These are phyloP conservation scores for Caenorhabditis sp. DNA, from an alignment of 2,888 invertebrate species.

Conservation along the genomic window DNA sequence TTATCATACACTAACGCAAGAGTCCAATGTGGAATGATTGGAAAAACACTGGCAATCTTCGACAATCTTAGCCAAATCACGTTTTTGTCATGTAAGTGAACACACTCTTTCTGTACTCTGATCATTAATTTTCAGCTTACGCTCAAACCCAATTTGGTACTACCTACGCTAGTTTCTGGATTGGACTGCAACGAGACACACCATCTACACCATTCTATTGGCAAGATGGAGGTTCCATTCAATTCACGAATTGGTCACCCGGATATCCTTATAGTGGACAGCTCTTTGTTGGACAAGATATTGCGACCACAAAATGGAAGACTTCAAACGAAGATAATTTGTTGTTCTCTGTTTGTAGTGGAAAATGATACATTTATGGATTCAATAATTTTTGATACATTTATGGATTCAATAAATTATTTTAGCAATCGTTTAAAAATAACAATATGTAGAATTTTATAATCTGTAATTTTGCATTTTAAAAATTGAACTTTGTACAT, in stretches of 20 bases:
- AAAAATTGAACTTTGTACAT: no score
- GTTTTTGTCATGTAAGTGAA: not conserved
- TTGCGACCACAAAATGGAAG: conserved; percentile 22
- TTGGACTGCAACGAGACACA: conserved; percentile 13
- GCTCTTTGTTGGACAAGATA: conserved; percentile 16
- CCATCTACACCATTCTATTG: conserved; percentile 19
- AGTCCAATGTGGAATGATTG: not conserved
- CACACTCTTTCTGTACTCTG: no score
- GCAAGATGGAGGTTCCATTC: conserved; percentile 8
- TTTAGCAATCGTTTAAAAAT: no score
- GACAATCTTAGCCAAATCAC: not conserved
- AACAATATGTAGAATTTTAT: no score
- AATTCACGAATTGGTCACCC: conserved; percentile 21
- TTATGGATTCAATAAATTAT: no score
- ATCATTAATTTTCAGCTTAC: conserved; percentile 23
- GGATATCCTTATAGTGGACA: conserved; percentile 26
- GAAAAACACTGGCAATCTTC: not conserved
- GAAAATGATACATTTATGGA: no score
- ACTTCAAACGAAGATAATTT: not conserved
- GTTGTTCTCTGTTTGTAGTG: conserved; percentile 28
- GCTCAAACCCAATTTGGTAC: conserved; percentile 23
- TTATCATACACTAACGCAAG: not conserved
- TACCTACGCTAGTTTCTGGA: conserved; percentile 28
- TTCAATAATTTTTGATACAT: no score
- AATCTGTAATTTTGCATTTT: no score